These are phyloP conservation scores for Natrix natrix DNA, from an alignment of 2,797 vertebrate species.

Conservation along the genomic window DNA sequence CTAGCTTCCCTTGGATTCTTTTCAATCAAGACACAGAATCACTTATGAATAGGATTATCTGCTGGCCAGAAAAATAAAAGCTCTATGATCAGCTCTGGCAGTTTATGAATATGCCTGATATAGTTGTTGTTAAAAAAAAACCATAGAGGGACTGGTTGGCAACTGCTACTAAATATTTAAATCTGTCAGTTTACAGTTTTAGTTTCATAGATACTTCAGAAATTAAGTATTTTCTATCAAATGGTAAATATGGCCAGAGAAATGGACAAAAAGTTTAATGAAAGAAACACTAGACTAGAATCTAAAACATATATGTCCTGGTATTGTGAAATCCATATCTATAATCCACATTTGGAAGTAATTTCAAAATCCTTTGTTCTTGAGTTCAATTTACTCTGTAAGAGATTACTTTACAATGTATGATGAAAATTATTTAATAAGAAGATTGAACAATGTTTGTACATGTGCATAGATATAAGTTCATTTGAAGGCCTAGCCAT, in stretches of 20 bases:
- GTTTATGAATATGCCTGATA: background rate
- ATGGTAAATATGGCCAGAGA: background rate
- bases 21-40: background rate
- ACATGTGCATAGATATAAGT: background rate
- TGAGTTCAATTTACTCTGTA: background rate
- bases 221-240: background rate
- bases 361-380: background rate
- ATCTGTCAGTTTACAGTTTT: background rate
- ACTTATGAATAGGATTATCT: background rate
- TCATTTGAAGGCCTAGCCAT: background rate
- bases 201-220: background rate
- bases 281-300: background rate
- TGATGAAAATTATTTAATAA: background rate
- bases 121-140: background rate
- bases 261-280: background rate
- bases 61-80: background rate
- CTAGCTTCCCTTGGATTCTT: background rate
- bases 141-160: background rate
- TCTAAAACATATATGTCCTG: background rate
- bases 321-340: background rate
- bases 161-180: background rate
- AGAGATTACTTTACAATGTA: background rate
- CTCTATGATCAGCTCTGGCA: background rate
- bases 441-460: background rate
- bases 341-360: background rate